Evolutionary conservation across 2,888 invertebrate genomes (phyloP), one percentile per base, ranked within the genome.

Genomic region (Geotrupes spiniger): DNA sequence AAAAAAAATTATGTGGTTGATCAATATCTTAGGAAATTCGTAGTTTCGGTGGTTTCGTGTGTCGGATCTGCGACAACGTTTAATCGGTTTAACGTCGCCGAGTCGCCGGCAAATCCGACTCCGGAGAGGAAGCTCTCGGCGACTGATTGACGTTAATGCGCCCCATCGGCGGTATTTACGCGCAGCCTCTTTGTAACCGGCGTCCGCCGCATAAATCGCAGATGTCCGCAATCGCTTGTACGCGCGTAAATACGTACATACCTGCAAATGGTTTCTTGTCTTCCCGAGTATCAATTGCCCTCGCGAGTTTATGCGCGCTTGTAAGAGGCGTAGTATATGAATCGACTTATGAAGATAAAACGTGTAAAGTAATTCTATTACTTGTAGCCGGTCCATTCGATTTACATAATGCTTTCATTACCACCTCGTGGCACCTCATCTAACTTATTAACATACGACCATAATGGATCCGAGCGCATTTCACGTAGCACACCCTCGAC

Each of bases 401-500:
- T 58, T 58, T 52, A 52, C 58, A 58, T 58, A 58, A 58, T 55
- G 56, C 56, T 57, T 58, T 58, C 56, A 58, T 58, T 58, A 57
- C 56, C 56, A 55, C 56, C 55, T 56, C 54, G 42, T 47, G 48
- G 53, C 51, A 56, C 54, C 54, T 57, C 58, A 56, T 57, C 43
- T 43, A 29, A 46, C 50, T 51, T 53, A 54, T 57, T 57, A 55
- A 48, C 58, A 56, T 58, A 55, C 49, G 47, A 49, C 54, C 54
- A 54, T 54, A 53, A 43, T 47, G 46, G 41, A 43, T 39, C 50
- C 44, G 49, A 38, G 46, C 38, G 46, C 43, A 28, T 46, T 39
- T n/a, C n/a, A n/a, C n/a, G n/a, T n/a, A n/a, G n/a, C 21, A 21
- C 21, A 21, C 42, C 27, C 36, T 51, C 43, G 27, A 48, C 48